A percentile compares a stretch with the other conserved stretches of the same genome.
Conservation (phyloP, 2,113 vertebrate genomes). For the Poeciliopsis turrubarensis region DNA sequence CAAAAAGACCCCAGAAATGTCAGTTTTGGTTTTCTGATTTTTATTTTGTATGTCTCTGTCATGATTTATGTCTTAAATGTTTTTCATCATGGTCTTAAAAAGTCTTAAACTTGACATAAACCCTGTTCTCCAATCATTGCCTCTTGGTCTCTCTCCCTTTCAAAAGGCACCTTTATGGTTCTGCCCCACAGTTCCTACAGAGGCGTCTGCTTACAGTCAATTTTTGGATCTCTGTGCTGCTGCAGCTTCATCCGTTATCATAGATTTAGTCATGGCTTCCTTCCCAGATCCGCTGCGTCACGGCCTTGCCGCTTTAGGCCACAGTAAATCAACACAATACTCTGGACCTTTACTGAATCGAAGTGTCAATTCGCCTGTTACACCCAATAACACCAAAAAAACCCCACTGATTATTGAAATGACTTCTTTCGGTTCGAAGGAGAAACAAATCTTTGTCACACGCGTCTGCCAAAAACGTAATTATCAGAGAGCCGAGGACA, state of each 20-base stretch:
- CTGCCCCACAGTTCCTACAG: conserved; percentile 1
- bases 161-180: background rate
- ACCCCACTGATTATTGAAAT: background rate
- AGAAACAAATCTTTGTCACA: conserved; percentile 3
- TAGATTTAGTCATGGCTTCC: background rate
- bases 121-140: conserved; percentile 1
- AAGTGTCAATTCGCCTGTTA: background rate
- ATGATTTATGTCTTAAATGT: too few relatives aligned
- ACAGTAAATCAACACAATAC: background rate
- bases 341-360: background rate
- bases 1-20: too few relatives aligned
- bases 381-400: background rate
- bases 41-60: too few relatives aligned
- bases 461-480: background rate
- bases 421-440: background rate
- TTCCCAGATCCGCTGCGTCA: background rate
- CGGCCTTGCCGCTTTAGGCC: background rate
- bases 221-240: background rate
- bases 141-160: conserved; percentile 1
- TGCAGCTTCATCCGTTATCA: conserved; percentile 2
- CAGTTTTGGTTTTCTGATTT: too few relatives aligned
- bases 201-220: background rate
- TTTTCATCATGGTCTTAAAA: too few relatives aligned
- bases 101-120: too few relatives aligned
- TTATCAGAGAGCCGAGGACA: background rate